Base-by-base conservation (phyloP, 2,113 vertebrate species). In the Eolophus roseicapilla region DNA sequence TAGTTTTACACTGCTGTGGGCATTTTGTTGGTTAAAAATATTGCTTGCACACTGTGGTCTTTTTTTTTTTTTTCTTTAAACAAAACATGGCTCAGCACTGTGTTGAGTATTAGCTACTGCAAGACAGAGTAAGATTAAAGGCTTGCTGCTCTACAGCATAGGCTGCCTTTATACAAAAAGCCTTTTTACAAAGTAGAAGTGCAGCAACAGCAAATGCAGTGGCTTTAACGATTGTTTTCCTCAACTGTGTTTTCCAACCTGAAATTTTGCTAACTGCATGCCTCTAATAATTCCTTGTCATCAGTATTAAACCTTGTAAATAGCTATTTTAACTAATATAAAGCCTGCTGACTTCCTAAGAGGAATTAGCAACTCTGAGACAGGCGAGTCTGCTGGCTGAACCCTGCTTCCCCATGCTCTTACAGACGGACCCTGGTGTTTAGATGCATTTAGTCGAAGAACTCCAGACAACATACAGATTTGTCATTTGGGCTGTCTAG, bases 1-100 rank as follows among this genome's bases (percentile, higher is more conserved):
- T 57, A 83, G 88, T 94, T 95, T 97, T 95, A 89, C 78, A 88
- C 67, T 71, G 89, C 92, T 94, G 86, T 96, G 88, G 92, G 95
- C 87, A 68, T 70, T 95, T 71, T 2, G 44, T 68, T 92, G 70
- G 85, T 93, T 77, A 65, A 88, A 91, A 86, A 92, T 80, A 17
- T 44, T 73, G 47, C 81, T 87, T 20, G 3, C 64, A 59, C 46
- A 11, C 17, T 31, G 29, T 92, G 43, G 37, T 59, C 11, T 74
- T 81, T 46, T 41, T n/a, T 64, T 17, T 24, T 81, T 73, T 84
- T 81, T 25, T 21, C 82, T 59, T 59, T 59, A 35, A 73, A 60
- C 43, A 74, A 85, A 76, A 59, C 49, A 62, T 85, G 59, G 27
- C 88, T 95, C 46, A 49, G 64, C 4, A 1, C 39, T 16, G 10